Percentiles rank a stretch among this genome's conserved stretches.
These are phyloP conservation scores for Thymallus thymallus DNA, from an alignment of 2,113 vertebrate genomes.

Conservation along the genomic window DNA sequence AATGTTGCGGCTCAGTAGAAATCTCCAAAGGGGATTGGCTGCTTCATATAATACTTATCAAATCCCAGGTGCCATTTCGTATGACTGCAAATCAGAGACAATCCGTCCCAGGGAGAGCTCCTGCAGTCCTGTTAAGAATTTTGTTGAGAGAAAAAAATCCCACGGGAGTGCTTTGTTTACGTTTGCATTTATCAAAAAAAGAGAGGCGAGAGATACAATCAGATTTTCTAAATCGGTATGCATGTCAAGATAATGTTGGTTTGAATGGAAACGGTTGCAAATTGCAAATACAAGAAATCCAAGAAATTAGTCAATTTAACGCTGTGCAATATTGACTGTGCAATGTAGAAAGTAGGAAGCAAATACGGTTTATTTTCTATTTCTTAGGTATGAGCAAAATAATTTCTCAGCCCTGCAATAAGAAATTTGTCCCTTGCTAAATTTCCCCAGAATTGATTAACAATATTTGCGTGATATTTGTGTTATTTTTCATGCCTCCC, in stretches of 20 bases:
- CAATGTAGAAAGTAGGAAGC: constrained; percentile 16
- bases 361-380: constrained; percentile 25
- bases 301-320: constrained; percentile 2
- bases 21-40: constrained; percentile 70
- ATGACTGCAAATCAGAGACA: constrained; percentile 72
- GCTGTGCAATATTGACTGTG: neutral
- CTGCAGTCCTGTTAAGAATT: constrained; percentile 65
- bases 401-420: neutral
- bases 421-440: neutral
- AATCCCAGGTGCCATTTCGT: constrained; percentile 76
- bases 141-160: constrained; percentile 61
- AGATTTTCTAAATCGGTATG: constrained; percentile 47
- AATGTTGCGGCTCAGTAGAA: constrained; percentile 59
- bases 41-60: constrained; percentile 70
- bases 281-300: neutral
- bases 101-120: constrained; percentile 57
- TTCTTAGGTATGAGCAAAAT: neutral
- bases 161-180: constrained; percentile 63
- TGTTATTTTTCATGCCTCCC: constrained; percentile 56
- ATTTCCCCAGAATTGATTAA: constrained; percentile 55
- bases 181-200: constrained; percentile 55
- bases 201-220: constrained; percentile 36
- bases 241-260: neutral
- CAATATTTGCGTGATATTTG: constrained; percentile 49
- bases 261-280: neutral